Percentiles rank a stretch among this genome's conserved stretches.
These are phyloP conservation scores for Trypoxylon attenuatum DNA, from an alignment of 2,888 invertebrate genomes.

Conservation along the genomic window DNA sequence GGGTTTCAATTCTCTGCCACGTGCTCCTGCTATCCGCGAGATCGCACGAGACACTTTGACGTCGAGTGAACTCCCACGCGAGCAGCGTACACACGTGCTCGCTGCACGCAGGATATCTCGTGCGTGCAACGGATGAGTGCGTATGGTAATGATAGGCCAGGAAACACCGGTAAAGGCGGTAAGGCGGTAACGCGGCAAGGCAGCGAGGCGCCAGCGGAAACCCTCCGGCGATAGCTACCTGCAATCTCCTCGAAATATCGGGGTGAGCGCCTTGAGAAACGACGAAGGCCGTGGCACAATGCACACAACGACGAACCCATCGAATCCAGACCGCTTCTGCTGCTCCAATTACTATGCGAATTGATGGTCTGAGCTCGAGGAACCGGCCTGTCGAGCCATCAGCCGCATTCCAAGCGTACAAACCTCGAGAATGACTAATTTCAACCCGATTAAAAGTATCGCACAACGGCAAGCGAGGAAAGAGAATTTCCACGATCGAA, in stretches of 20 bases:
- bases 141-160: constrained; percentile 69
- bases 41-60: constrained; percentile 54
- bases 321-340: neutral
- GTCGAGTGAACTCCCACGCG: constrained; percentile 63
- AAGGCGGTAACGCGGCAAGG: too few species aligned
- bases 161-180: too few species aligned
- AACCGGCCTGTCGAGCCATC: too few species aligned
- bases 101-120: constrained; percentile 60
- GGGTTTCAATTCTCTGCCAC: too few species aligned
- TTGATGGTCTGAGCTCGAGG: neutral
- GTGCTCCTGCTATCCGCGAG: too few species aligned
- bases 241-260: constrained; percentile 47
- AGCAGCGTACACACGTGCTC: constrained; percentile 65
- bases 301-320: constrained; percentile 13
- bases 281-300: constrained; percentile 21
- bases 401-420: neutral
- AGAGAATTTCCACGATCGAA: constrained; percentile 38
- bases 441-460: constrained; percentile 8
- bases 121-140: constrained; percentile 65
- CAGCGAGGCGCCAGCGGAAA: constrained; percentile 65
- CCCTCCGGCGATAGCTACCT: constrained; percentile 55
- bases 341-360: constrained; percentile 24
- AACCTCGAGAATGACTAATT: constrained; percentile 3
- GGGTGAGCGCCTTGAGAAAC: constrained; percentile 37
- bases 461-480: neutral